These are phyloP conservation scores for Idaea dimidiata DNA, from an alignment of 2,888 invertebrate species.

Conservation along the genomic window DNA sequence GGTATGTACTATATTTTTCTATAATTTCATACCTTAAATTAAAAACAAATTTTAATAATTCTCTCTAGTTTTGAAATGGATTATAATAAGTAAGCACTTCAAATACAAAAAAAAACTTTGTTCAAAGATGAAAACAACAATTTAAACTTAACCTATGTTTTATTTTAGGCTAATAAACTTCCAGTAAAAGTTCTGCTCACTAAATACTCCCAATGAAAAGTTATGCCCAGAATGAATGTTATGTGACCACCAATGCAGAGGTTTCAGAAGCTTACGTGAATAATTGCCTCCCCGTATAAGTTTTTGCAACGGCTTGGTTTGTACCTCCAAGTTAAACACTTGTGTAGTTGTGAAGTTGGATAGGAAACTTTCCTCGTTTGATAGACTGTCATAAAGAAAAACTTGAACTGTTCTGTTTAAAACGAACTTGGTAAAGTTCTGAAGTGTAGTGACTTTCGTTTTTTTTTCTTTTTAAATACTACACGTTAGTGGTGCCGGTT, in stretches of 20 bases:
- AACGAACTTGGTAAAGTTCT: neutral
- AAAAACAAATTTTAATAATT: too few species aligned
- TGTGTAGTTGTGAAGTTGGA: neutral
- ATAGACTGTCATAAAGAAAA: neutral
- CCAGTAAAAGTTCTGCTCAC: neutral
- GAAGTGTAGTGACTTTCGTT: neutral
- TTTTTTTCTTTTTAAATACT: neutral
- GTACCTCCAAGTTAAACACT: constrained; percentile 7
- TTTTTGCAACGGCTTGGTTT: constrained; percentile 15
- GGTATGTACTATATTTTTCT: too few species aligned
- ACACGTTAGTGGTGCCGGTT: neutral
- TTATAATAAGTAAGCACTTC: too few species aligned
- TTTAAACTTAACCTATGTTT: neutral
- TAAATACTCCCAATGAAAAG: constrained; percentile 7
- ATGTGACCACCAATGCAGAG: constrained; percentile 24
- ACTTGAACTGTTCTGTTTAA: neutral
- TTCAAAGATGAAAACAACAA: neutral
- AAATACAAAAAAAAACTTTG: neutral
- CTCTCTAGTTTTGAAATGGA: too few species aligned
- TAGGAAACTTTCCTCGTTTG: neutral
- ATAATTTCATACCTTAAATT: too few species aligned
- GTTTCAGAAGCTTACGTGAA: constrained; percentile 24
- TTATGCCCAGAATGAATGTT: constrained; percentile 21
- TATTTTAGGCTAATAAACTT: neutral
- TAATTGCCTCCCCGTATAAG: constrained; percentile 20